Evolutionary conservation across 53 echinoderm and acorn worm species (phyloP).

Genomic region (Mesocentrotus franciscanus): DNA sequence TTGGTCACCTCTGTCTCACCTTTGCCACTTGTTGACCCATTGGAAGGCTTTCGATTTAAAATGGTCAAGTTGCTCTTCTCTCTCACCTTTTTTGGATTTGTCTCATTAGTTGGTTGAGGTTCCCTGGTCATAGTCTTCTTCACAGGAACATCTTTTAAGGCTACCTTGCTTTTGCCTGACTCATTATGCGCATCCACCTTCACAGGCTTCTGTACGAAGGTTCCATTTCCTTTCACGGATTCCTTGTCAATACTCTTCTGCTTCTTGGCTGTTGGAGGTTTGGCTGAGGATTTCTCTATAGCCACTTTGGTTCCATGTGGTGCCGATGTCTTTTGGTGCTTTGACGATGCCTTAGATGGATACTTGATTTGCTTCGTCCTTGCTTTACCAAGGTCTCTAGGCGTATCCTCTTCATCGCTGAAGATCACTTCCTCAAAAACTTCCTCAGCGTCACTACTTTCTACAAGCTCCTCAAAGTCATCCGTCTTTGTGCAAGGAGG

Average conservation of each 20-base stretch:
- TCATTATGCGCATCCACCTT: neutral
- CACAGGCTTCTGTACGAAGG: neutral
- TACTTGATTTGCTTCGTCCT: neutral
- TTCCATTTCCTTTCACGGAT: neutral
- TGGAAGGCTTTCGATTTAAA: neutral
- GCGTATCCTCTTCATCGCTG: constrained; percentile 44
- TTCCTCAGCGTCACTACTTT: constrained; percentile 71
- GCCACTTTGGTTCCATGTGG: neutral
- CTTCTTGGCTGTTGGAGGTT: neutral
- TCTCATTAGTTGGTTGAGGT: neutral
- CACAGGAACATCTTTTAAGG: neutral
- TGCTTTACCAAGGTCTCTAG: neutral
- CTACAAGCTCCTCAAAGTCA: constrained; percentile 6
- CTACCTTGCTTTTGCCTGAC: neutral
- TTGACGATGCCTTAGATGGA: neutral
- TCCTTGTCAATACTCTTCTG: constrained; percentile 12
- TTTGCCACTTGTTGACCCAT: neutral
- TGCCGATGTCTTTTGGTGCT: neutral
- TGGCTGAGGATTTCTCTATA: neutral
- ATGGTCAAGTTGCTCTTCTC: constrained; percentile 11
- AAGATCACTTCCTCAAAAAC: constrained; percentile 79
- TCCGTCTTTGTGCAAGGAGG: constrained; percentile 37
- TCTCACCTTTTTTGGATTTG: neutral
- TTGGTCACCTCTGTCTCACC: neutral
- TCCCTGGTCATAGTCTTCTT: neutral